phyloP scores from a whole-genome alignment of 1,140 invertebrate genomes.

The Rhysida immarginata region DNA sequence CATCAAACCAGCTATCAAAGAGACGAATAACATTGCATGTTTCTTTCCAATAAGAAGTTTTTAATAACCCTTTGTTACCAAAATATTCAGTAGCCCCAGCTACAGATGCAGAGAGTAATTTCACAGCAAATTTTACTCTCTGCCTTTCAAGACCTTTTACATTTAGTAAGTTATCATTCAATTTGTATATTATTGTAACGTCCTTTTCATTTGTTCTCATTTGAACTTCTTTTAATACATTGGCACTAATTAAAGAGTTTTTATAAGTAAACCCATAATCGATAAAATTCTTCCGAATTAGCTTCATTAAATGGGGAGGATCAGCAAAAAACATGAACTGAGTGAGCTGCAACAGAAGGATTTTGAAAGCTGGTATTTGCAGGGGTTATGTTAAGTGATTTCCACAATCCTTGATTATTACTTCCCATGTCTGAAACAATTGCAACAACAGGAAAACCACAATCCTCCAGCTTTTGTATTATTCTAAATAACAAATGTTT shows the following conservation, averaged over 20 bases:
- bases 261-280: conserved; percentile 16
- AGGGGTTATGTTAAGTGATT: not conserved
- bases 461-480: not conserved
- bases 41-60: too few relatives aligned
- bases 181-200: not conserved
- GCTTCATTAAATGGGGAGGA: conserved; percentile 16
- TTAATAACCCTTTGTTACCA: too few relatives aligned
- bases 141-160: not conserved
- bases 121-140: not conserved
- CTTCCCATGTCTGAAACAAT: conserved; percentile 5
- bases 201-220: not conserved
- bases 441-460: not conserved
- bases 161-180: not conserved
- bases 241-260: not conserved
- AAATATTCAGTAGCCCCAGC: not conserved
- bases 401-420: not conserved
- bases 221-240: not conserved
- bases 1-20: too few relatives aligned
- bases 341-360: conserved; percentile 5
- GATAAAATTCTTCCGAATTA: conserved; percentile 16
- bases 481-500: not conserved
- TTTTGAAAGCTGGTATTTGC: conserved; percentile 7
- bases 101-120: not conserved
- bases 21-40: too few relatives aligned
- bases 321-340: conserved; percentile 17